Evolutionary conservation across 2,797 vertebrate genomes (phyloP), one percentile per base, ranked within the genome.

Genomic region (Myotis pilosus): DNA sequence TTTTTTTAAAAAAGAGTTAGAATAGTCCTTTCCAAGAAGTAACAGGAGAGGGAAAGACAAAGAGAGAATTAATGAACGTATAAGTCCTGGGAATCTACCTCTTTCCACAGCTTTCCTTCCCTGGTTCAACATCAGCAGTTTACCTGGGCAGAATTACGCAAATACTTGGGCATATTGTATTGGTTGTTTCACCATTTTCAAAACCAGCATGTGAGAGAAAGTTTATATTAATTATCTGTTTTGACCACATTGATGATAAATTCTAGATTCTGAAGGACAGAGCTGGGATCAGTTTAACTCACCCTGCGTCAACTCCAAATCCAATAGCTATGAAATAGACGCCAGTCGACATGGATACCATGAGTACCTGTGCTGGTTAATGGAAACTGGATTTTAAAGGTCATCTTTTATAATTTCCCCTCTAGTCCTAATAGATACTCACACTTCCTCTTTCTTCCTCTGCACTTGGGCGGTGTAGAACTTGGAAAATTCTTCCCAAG

Each of bases 171-270:
- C 69, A 53, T 62, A 30, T 72, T 81, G 33, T 71, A 49, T 41
- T 49, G 10, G n/a, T 38, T 76, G 4, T 74, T 91, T 92, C 41
- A 33, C 36, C 53, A 81, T 80, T 89, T 96, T 89, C 71, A 75
- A 19, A 92, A 83, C n/a, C 17, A 69, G 5, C 7, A 55, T 8
- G 1, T 53, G 66, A 87, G 2, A 76, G 66, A 92, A 92, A 88
- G 72, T 91, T 68, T 88, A 76, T 36, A 41, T 57, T 69, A 8
- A 13, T 47, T 83, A 66, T 89, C 51, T 86, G 51, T 78, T n/a
- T 80, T 83, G 55, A 71, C 44, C 69, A 44, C n/a, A 84, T 3
- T 38, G 74, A 74, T 75, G 74, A 93, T 9, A 93, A 84, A 84
- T 66, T 25, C 81, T 44, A 68, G 55, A 89, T 57, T 87, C 51